Conservation (phyloP, 2,797 vertebrate genomes). For the Typhlichthys eigenmanni region DNA sequence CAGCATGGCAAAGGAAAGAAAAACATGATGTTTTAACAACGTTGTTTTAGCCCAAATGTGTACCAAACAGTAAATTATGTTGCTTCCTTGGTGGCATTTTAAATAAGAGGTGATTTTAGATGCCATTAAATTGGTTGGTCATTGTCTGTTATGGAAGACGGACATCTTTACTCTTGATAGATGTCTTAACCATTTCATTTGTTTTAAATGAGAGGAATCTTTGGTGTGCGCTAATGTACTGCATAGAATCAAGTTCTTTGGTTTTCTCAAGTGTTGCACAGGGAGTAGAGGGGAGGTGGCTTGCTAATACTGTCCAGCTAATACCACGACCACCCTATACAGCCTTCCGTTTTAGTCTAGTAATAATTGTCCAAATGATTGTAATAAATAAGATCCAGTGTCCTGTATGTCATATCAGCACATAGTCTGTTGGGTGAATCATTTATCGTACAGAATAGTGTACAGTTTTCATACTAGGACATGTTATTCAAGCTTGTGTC, state of each 20-base stretch:
- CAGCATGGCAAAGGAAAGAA: constrained; percentile 15
- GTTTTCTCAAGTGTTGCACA: constrained; percentile 56
- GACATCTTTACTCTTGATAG: constrained; percentile 33
- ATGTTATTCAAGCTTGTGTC: constrained; percentile 18
- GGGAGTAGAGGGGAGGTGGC: constrained; percentile 41
- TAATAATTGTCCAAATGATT: constrained; percentile 5
- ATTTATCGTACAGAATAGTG: constrained; percentile 38
- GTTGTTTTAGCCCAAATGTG: constrained; percentile 35
- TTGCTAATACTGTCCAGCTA: constrained; percentile 31
- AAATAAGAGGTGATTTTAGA: constrained; percentile 63
- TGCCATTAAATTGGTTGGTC: constrained; percentile 37
- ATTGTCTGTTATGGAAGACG: constrained; percentile 8
- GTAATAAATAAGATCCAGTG: constrained; percentile 17
- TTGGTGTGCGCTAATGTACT: constrained; percentile 43
- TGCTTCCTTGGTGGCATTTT: constrained; percentile 52
- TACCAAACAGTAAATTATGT: constrained; percentile 20
- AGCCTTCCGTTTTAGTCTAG: constrained; percentile 20
- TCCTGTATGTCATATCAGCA: constrained; percentile 18
- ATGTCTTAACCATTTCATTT: constrained; percentile 49
- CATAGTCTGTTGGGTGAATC: constrained; percentile 12
- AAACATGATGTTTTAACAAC: constrained; percentile 25
- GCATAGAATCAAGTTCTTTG: constrained; percentile 49
- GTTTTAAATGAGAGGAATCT: constrained; percentile 40
- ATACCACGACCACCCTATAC: constrained; percentile 18
- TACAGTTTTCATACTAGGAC: constrained; percentile 34